These are phyloP conservation scores for Xestia ashworthii DNA, from an alignment of 2,888 invertebrate species.

Conservation along the genomic window DNA sequence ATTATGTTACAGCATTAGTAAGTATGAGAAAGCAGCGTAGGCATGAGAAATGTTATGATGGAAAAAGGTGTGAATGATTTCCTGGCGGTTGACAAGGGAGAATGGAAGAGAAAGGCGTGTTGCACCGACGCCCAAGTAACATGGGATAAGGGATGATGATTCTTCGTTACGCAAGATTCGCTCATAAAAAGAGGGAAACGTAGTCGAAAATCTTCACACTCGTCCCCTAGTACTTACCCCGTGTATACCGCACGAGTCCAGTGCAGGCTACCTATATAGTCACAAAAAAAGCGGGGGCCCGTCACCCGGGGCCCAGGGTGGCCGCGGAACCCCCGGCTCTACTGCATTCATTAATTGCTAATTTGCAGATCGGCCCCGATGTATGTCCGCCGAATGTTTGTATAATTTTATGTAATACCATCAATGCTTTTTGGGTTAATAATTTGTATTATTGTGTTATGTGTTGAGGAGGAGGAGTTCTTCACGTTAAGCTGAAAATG, in stretches of 20 bases:
- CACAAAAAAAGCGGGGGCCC: conserved; percentile 76
- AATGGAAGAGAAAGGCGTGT: no score
- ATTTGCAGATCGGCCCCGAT: conserved; percentile 87
- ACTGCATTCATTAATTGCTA: conserved; percentile 89
- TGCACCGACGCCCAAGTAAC: no score
- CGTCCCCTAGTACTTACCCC: conserved; percentile 63
- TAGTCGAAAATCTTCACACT: conserved; percentile 66
- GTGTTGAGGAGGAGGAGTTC: background rate
- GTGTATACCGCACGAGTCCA: conserved; percentile 73
- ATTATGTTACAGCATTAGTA: no score
- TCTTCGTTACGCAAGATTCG: background rate
- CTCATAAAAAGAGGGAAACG: background rate
- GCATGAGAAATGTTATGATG: no score
- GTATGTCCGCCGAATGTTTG: conserved; percentile 73
- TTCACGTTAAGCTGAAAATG: background rate
- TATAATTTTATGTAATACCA: conserved; percentile 64
- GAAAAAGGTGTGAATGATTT: no score
- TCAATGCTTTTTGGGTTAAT: conserved; percentile 60
- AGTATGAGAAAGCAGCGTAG: no score
- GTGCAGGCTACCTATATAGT: conserved; percentile 83
- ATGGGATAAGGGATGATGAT: no score
- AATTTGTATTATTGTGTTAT: conserved; percentile 23
- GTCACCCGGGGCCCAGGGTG: conserved; percentile 66
- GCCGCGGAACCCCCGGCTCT: conserved; percentile 70
- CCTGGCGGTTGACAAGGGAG: no score